Evolutionary conservation across 2,113 vertebrate species (phyloP), one percentile per base, ranked within the genome.

Genomic region (Numida meleagris): DNA sequence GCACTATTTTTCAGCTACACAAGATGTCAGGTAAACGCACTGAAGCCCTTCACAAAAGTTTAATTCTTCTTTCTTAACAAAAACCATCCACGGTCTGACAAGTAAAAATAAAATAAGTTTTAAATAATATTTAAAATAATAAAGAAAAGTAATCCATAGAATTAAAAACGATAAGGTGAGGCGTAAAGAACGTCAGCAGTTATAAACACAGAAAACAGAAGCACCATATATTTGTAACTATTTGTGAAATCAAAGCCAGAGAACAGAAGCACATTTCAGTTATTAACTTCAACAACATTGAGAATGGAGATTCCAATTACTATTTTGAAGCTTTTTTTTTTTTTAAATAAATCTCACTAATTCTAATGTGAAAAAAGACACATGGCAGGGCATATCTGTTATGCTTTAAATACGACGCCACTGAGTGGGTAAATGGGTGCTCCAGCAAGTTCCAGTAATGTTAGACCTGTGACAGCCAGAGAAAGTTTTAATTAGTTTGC

Each of bases 401-500:
- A 4, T 40, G 38, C n/a, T 73, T 90, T 50, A 72, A 77, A 40
- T 14, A 46, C 2, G 23, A 77, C n/a, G 78, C 88, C 17, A 80
- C 92, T 74, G 67, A 48, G 77, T 13, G 46, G 55, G 86, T 65
- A 75, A 85, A 65, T 1, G 24, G 48, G 23, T 51, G 19, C 40
- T 31, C 14, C 81, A 71, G 61, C 55, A 65, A 85, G 51, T 10
- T 45, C 67, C n/a, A 46, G 8, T 13, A 19, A 45, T 77, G 83
- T 93, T 31, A 79, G 34, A 67, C 58, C 73, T 82, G 70, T 93
- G 91, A 94, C 82, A 97, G 48, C 16, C 50, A 80, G 24, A 42
- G 36, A 33, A 88, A 95, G 70, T 65, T 97, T 95, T 95, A 93
- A 96, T 95, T 96, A 92, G 40, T 88, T 95, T 94, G 70, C 59